These are phyloP conservation scores for Panulirus ornatus DNA, from an alignment of 1,140 invertebrate species.

Conservation along the genomic window DNA sequence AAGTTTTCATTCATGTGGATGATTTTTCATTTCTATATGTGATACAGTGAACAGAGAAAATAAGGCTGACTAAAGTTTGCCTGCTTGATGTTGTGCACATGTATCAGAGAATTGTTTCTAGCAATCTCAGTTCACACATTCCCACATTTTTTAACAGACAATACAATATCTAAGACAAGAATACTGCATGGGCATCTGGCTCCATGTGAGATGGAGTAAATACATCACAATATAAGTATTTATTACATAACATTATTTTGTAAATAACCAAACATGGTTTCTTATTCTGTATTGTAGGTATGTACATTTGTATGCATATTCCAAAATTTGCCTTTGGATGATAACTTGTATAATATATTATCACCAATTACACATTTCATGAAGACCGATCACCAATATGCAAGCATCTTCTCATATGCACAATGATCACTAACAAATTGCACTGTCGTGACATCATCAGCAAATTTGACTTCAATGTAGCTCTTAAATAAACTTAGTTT, in stretches of 20 bases:
- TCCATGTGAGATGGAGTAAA: background rate
- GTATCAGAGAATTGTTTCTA: slow-evolving; percentile 8
- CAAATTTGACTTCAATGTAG: background rate
- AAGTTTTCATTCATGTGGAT: too few species aligned
- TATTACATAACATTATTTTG: background rate
- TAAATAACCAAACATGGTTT: background rate
- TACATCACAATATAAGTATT: background rate
- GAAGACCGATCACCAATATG: background rate
- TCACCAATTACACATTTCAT: background rate
- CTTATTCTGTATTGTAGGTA: background rate
- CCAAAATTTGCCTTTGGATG: slow-evolving; percentile 13
- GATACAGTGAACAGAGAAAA: too few species aligned
- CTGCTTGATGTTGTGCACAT: background rate
- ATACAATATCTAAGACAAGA: background rate
- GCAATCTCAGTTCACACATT: background rate
- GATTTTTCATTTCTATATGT: too few species aligned
- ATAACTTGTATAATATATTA: background rate
- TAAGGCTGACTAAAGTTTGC: background rate
- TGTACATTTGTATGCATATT: slow-evolving; percentile 3
- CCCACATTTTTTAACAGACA: background rate
- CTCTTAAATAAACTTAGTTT: slow-evolving; percentile 7
- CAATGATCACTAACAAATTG: background rate
- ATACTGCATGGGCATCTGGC: background rate
- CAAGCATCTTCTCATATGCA: slow-evolving; percentile 7
- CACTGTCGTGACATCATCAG: slow-evolving; percentile 1